Evolutionary conservation across 2,797 vertebrate species (phyloP), one percentile per base, ranked within the genome.

Genomic region (Megaceryle alcyon): DNA sequence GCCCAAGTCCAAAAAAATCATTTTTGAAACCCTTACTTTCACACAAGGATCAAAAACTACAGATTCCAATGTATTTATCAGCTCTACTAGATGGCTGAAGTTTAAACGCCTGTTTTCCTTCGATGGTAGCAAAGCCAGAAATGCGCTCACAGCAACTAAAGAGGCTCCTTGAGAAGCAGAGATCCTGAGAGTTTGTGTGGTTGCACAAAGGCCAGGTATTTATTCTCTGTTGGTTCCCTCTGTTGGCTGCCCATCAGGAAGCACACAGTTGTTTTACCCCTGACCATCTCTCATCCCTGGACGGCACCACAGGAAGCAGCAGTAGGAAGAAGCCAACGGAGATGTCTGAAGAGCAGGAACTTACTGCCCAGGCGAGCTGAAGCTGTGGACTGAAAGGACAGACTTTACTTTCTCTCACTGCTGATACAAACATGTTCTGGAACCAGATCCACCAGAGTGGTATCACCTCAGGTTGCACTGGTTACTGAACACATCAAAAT

Each of bases 381-480:
- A 72, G 48, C 56, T 60, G 54, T 6, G 59, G 33, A 12, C 15
- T 41, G 4, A 0, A 0, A 0, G 3, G 82, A 46, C 53, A 64
- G n/a, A 16, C 2, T 73, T 56, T 7, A 61, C 35, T 28, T 61
- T 37, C 56, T 44, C 81, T 71, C 79, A 16, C 37, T 68, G 66
- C 51, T n/a, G 43, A 11, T 4, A 80, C 6, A 65, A 90, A 64
- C 1, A 0, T 3, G 7, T 9, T 53, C 64, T 65, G 65, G 64
- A 91, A 68, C 20, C 64, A 68, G 44, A 78, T 7, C 69, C 57
- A 71, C 16, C n/a, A 28, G 70, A 69, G 22, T 18, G 16, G 1
- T 3, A 28, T 17, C 26, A 8, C 53, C 66, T 63, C 37, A 25
- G 75, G 39, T 18, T 56, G 59, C 14, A 28, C 0, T 23, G 17